Conservation (phyloP, 2,797 vertebrate species). For the Sphaeramia orbicularis region DNA sequence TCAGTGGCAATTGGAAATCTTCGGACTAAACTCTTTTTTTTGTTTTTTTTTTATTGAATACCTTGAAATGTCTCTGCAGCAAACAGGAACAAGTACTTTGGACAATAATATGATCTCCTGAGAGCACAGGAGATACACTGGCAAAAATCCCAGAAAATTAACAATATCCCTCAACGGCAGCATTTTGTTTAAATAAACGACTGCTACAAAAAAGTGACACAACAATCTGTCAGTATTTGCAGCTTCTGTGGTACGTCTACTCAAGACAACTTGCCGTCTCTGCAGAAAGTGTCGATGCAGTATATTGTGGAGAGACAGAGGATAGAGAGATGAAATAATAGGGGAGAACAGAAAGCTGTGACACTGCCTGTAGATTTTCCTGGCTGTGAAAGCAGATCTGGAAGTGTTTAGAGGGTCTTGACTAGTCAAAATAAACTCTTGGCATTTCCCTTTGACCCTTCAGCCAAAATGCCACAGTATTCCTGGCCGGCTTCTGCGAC, state of each 20-base stretch:
- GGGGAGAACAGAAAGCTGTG: conserved; percentile 24
- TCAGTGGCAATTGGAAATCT: not conserved
- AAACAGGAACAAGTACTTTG: conserved; percentile 10
- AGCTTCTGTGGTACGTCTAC: conserved; percentile 29
- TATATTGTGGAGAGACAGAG: conserved; percentile 7
- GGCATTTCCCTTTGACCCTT: conserved; percentile 49
- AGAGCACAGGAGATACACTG: conserved; percentile 10
- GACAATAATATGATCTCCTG: conserved; percentile 32
- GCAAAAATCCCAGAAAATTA: conserved; percentile 36
- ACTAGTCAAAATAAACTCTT: conserved; percentile 73
- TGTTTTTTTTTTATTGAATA: conserved; percentile 12
- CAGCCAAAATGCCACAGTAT: conserved; percentile 58
- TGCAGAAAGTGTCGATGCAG: conserved; percentile 28
- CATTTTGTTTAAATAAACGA: conserved; percentile 51
- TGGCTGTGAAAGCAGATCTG: conserved; percentile 48
- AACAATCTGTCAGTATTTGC: conserved; percentile 47
- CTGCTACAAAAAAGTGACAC: conserved; percentile 39
- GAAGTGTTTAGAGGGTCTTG: conserved; percentile 45
- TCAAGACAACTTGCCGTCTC: conserved; percentile 28
- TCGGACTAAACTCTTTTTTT: conserved; percentile 5
- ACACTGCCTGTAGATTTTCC: conserved; percentile 34
- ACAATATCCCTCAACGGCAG: conserved; percentile 14
- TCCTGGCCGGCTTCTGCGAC: conserved; percentile 45
- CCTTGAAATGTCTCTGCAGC: conserved; percentile 22
- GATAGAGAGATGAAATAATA: conserved; percentile 33